A percentile compares a stretch with the other conserved stretches of the same genome.
Conservation (phyloP, 2,888 invertebrate species). For the Tryphoninae sp. region DNA sequence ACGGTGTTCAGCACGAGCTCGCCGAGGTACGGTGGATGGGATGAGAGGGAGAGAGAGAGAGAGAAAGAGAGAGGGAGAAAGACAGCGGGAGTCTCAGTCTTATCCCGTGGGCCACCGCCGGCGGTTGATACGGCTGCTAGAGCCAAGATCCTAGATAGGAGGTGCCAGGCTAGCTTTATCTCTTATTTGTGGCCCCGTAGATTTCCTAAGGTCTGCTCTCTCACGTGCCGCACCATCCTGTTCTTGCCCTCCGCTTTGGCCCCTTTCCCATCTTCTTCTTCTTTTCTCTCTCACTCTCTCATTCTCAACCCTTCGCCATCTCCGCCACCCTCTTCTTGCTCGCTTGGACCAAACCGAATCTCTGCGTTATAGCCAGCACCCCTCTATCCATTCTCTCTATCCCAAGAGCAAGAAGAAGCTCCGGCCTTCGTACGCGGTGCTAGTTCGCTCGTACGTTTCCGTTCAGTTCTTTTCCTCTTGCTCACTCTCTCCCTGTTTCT, state of each 20-base stretch:
- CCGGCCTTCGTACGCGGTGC: slow-evolving; percentile 33
- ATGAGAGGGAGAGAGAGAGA: slow-evolving; percentile 19
- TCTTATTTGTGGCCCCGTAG: slow-evolving; percentile 75
- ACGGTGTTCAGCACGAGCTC: slow-evolving; percentile 60
- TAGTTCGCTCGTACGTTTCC: slow-evolving; percentile 47
- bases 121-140: slow-evolving; percentile 61
- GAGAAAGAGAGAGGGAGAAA: slow-evolving; percentile 16
- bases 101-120: slow-evolving; percentile 62
- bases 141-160: slow-evolving; percentile 72
- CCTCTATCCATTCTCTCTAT: slow-evolving; percentile 28
- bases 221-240: slow-evolving; percentile 48
- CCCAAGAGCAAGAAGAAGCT: slow-evolving; percentile 22
- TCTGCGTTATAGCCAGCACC: slow-evolving; percentile 48
- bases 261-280: slow-evolving; percentile 1
- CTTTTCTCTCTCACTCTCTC: slow-evolving; percentile 18
- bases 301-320: not conserved
- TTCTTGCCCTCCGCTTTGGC: slow-evolving; percentile 20
- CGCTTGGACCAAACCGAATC: slow-evolving; percentile 45
- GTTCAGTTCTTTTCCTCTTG: not conserved
- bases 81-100: slow-evolving; percentile 62
- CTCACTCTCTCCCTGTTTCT: not conserved
- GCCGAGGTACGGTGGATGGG: slow-evolving; percentile 5
- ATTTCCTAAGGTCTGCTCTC: slow-evolving; percentile 67
- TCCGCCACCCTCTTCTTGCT: slow-evolving; percentile 23
- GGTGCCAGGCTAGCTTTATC: slow-evolving; percentile 72